These are phyloP conservation scores for Notothenia coriiceps DNA, from an alignment of 2,113 vertebrate species.

Conservation along the genomic window DNA sequence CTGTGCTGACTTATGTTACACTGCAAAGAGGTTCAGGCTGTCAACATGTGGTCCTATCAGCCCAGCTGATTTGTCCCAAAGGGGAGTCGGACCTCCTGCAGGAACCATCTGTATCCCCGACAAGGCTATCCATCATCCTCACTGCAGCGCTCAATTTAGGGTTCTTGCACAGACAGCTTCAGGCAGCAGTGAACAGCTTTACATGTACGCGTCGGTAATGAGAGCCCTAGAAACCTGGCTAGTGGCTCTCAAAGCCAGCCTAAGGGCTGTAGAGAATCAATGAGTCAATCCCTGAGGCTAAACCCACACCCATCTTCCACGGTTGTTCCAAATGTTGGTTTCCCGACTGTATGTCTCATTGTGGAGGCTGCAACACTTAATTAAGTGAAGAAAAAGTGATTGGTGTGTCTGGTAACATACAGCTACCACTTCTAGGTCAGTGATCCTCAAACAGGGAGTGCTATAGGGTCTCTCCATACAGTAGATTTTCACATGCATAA, in stretches of 20 bases:
- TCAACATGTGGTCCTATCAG: conserved; percentile 69
- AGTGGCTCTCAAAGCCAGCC: conserved; percentile 65
- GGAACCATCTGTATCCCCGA: conserved; percentile 80
- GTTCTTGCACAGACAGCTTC: conserved; percentile 67
- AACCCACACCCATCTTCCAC: conserved; percentile 48
- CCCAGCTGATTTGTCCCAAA: conserved; percentile 67
- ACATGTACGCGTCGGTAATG: conserved; percentile 76
- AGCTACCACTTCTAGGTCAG: background rate
- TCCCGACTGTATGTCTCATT: conserved; percentile 23
- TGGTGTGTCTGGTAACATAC: conserved; percentile 3
- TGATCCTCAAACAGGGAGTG: background rate
- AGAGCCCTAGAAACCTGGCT: conserved; percentile 76
- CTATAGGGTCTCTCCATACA: background rate
- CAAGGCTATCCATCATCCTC: conserved; percentile 79
- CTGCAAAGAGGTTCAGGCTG: conserved; percentile 60
- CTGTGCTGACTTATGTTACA: conserved; percentile 50
- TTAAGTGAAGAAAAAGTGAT: conserved; percentile 39
- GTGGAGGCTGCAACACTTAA: conserved; percentile 31
- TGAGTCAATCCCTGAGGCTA: conserved; percentile 68
- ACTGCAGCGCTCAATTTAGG: conserved; percentile 67
- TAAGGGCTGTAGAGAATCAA: conserved; percentile 73
- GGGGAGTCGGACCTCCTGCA: conserved; percentile 66
- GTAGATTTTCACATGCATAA: background rate
- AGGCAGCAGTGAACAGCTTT: conserved; percentile 72
- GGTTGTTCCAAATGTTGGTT: conserved; percentile 47